Conservation (phyloP, 2,888 invertebrate species). For the Pterostichus madidus region DNA sequence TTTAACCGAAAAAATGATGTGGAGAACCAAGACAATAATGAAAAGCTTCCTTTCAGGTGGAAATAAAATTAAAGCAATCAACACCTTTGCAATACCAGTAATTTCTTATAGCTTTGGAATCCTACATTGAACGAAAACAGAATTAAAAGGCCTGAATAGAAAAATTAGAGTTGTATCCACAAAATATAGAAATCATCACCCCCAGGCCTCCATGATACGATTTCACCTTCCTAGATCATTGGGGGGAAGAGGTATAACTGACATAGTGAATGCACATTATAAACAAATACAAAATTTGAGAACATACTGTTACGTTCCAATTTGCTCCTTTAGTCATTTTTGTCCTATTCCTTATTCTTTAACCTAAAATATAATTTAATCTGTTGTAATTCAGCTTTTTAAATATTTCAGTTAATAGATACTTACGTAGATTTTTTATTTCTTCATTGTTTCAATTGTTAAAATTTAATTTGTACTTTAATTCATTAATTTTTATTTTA, state of each 20-base stretch:
- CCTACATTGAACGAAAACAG: neutral
- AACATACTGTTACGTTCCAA: too few relatives aligned
- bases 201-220: constrained; percentile 1
- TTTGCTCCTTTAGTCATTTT: too few relatives aligned
- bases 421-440: too few relatives aligned
- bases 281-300: constrained; percentile 3
- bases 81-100: constrained; percentile 15
- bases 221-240: neutral
- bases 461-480: too few relatives aligned
- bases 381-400: too few relatives aligned
- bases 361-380: too few relatives aligned
- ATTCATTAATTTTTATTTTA: too few relatives aligned
- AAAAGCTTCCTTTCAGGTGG: neutral
- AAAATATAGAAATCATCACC: neutral
- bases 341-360: too few relatives aligned
- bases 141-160: neutral
- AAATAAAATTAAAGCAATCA: neutral
- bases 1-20: constrained; percentile 42
- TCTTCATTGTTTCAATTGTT: too few relatives aligned
- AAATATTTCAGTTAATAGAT: too few relatives aligned
- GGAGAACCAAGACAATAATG: constrained; percentile 57
- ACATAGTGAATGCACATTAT: neutral
- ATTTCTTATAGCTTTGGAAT: constrained; percentile 22
- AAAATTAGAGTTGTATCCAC: neutral
- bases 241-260: neutral